Base-by-base conservation (phyloP, 2,888 invertebrate species). In the Eudasyphora cyanicolor region DNA sequence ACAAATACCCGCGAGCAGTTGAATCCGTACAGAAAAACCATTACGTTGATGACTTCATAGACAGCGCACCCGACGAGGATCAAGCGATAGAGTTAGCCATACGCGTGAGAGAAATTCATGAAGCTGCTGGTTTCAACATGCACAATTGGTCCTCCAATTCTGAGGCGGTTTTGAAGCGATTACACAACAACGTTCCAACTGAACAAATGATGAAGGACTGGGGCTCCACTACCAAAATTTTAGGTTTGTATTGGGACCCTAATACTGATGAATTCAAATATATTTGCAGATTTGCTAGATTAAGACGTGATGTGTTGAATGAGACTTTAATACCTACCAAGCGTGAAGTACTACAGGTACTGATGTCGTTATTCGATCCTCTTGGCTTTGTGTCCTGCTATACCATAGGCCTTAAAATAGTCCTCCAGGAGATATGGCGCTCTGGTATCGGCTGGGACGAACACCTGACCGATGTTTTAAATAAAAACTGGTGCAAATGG, bases 281-380 rank as follows among this genome's bases (percentile, higher is more conserved):
- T 79, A 84, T 75, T 83, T 84, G 70, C 69, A 85, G n/a, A n/a
- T n/a, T n/a, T n/a, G n/a, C n/a, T n/a, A 79, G 85, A 85, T 86
- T 32, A 64, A 54, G 45, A 3, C 45, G 45, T 8, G 45, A 45
- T 45, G 12, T 45, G 2, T 45, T 45, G 12, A 45, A 45, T 29
- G 84, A n/a, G 79, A 85, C 27, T 62, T 81, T 32, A 79, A 75
- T 73, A 38, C 85, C 84, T 1, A 84, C 82, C 17, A 85, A 86
- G 64, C 38, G 81, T 27, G 85, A 85, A 17, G 54, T 49, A 0
- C 76, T 85, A 3, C 82, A n/a, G n/a, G n/a, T n/a, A n/a, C n/a
- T n/a, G n/a, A n/a, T n/a, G n/a, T n/a, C n/a, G n/a, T n/a, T n/a
- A 85, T 85, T 83, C 51, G 84, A 85, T 38, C 83, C 82, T 4